A percentile compares a stretch with the other conserved stretches of the same genome.
Evolutionary conservation across 2,113 vertebrate genomes (phyloP).

Genomic region (Chaetorhynchus papuensis): DNA sequence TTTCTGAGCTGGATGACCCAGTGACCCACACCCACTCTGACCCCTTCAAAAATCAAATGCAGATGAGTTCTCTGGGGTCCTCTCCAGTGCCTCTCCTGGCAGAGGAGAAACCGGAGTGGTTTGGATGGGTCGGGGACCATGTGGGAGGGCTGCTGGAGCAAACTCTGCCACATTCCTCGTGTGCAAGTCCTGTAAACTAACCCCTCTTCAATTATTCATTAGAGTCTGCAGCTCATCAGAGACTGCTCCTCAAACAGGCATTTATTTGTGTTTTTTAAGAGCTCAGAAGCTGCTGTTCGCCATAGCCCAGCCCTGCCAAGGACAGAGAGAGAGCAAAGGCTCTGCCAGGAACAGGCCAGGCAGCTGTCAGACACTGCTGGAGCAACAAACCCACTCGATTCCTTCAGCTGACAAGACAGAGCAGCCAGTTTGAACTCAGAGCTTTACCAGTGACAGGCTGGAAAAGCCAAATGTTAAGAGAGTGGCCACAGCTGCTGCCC

Average conservation of each 20-base stretch:
- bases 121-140: not conserved
- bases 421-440: not conserved
- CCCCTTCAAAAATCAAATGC: not conserved
- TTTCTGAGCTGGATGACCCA: not conserved
- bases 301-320: not conserved
- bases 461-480: not conserved
- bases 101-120: not conserved
- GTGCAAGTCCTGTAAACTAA: conserved; percentile 50
- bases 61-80: not conserved
- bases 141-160: not conserved
- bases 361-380: not conserved
- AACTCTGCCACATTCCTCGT: not conserved
- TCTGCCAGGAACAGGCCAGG: not conserved
- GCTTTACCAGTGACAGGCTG: not conserved
- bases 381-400: not conserved
- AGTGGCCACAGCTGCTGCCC: not conserved
- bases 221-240: conserved; percentile 29
- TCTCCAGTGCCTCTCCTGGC: not conserved
- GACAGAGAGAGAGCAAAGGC: not conserved
- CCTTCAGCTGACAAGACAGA: not conserved
- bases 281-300: not conserved
- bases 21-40: not conserved
- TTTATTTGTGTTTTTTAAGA: not conserved
- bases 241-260: conserved; percentile 7
- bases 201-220: conserved; percentile 61